These are phyloP conservation scores for Drosophila sp. DNA, from an alignment of 1,140 invertebrate genomes.

Conservation along the genomic window DNA sequence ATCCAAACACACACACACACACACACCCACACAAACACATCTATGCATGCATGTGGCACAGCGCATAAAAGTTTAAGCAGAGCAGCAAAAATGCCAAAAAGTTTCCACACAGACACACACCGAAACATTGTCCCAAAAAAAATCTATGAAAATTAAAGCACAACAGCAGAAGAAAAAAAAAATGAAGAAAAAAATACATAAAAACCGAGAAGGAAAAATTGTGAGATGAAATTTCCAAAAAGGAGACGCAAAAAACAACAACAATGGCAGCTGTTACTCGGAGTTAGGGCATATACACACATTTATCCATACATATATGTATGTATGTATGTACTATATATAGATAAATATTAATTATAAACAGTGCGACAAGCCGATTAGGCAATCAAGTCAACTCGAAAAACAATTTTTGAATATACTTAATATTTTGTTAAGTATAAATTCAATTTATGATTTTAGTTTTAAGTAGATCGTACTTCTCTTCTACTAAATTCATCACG, in stretches of 20 bases:
- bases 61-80: slow-evolving; percentile 79
- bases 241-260: background rate
- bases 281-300: background rate
- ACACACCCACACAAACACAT: slow-evolving; percentile 17
- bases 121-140: slow-evolving; percentile 39
- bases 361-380: background rate
- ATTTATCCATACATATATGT: background rate
- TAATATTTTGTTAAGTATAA: no score
- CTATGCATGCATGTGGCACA: slow-evolving; percentile 37
- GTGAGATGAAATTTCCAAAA: slow-evolving; percentile 6
- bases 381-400: no score
- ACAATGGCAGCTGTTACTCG: slow-evolving; percentile 14
- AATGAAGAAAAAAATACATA: slow-evolving; percentile 73
- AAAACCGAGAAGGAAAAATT: background rate
- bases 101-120: slow-evolving; percentile 67
- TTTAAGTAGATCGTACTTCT: no score
- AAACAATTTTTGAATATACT: no score
- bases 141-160: slow-evolving; percentile 80
- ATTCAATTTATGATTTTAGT: no score
- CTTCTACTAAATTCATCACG: no score
- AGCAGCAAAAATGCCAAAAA: slow-evolving; percentile 78
- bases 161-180: slow-evolving; percentile 51
- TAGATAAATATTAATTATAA: background rate
- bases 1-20: slow-evolving; percentile 14
- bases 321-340: no score